Conservation (phyloP, 1,140 invertebrate genomes). For the Trichogramma pretiosum region DNA sequence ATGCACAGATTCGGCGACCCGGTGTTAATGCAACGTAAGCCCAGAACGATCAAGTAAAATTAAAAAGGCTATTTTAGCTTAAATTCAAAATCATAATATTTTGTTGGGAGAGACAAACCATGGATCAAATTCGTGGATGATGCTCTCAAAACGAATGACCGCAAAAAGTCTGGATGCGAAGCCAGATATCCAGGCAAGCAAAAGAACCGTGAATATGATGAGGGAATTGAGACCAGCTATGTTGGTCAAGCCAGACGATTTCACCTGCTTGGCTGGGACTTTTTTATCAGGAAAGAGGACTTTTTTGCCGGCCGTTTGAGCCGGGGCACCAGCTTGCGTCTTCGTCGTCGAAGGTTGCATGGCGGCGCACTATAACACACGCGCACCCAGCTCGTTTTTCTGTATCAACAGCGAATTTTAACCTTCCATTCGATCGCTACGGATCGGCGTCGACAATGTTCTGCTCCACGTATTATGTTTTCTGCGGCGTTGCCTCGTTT, state of each 20-base stretch:
- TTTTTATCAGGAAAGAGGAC: conserved; percentile 37
- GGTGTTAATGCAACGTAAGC: not conserved
- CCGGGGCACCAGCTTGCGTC: not conserved
- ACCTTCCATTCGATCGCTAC: no score
- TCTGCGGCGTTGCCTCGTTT: not conserved
- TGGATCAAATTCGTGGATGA: conserved; percentile 99
- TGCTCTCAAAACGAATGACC: conserved; percentile 98
- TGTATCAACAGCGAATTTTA: no score
- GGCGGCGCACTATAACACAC: no score
- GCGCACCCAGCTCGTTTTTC: no score
- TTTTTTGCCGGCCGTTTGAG: conserved; percentile 30
- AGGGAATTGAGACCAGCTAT: conserved; percentile 65
- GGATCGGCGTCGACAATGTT: no score
- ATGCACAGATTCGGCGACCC: no score
- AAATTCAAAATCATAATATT: no score
- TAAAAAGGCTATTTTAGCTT: not conserved
- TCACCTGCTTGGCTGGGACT: conserved; percentile 36
- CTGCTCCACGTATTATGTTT: no score
- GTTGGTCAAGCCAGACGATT: conserved; percentile 50
- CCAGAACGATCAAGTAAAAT: not conserved
- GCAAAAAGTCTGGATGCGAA: conserved; percentile 97
- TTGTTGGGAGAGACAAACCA: no score
- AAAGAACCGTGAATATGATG: conserved; percentile 81
- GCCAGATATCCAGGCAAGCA: conserved; percentile 92
- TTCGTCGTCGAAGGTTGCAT: not conserved